Conservation (phyloP, 2,797 vertebrate genomes). For the Helicolenus hilgendorfi region DNA sequence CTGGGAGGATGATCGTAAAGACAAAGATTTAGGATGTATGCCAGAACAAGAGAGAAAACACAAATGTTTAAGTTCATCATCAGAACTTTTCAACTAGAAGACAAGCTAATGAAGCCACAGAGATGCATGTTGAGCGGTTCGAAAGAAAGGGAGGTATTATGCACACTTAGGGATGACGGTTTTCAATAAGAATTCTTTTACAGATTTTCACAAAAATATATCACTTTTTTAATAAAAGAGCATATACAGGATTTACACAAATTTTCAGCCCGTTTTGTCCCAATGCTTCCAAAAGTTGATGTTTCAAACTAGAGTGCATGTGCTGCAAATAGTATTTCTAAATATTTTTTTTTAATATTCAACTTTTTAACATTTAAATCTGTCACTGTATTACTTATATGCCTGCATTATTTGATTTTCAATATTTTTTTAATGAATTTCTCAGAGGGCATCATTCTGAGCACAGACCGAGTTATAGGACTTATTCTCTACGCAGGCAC, state of each 20-base stretch:
- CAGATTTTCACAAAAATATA: not conserved
- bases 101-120: not conserved
- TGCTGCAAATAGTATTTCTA: not conserved
- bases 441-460: too few species aligned
- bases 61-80: not conserved
- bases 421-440: too few species aligned
- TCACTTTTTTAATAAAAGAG: not conserved
- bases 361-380: not conserved
- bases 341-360: not conserved
- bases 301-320: not conserved
- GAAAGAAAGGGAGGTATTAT: not conserved
- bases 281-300: not conserved
- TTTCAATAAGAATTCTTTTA: not conserved
- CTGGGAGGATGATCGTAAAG: conserved; percentile 72
- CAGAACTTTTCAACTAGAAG: not conserved
- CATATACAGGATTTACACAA: not conserved
- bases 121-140: not conserved
- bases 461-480: too few species aligned
- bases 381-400: not conserved
- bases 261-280: not conserved
- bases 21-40: not conserved
- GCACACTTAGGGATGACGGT: not conserved
- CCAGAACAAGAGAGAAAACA: not conserved
- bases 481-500: too few species aligned
- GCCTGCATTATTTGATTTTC: not conserved